Percentiles rank a stretch among this genome's conserved stretches.
Conservation (phyloP, 2,113 vertebrate genomes). For the Erpornis zantholeuca region DNA sequence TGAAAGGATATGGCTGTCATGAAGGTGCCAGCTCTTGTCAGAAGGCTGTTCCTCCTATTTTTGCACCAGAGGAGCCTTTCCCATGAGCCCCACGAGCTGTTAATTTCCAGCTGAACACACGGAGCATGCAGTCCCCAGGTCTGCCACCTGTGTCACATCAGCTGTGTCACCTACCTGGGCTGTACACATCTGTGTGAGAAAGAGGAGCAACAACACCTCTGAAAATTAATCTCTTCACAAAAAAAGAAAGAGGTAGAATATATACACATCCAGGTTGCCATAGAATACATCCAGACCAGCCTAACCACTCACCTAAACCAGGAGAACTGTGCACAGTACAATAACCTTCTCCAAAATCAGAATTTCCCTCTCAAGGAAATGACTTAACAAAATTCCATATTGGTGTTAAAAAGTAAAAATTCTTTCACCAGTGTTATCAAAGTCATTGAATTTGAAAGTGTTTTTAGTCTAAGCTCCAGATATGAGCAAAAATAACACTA, state of each 20-base stretch:
- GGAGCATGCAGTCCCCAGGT: fast-evolving
- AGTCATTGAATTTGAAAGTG: not conserved
- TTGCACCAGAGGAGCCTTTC: not conserved
- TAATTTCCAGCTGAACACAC: fast-evolving
- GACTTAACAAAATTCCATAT: not conserved
- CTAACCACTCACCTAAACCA: not conserved
- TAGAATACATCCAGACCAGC: not conserved
- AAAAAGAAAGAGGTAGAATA: not conserved
- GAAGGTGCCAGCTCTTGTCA: conserved; percentile 26
- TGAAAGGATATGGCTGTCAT: conserved; percentile 69
- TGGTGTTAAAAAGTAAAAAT: not conserved
- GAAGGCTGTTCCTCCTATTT: conserved; percentile 23
- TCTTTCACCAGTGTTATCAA: not conserved
- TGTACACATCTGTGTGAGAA: not conserved
- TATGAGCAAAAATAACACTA: not conserved
- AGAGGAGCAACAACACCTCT: not conserved
- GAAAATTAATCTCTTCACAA: not conserved
- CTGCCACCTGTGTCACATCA: not conserved
- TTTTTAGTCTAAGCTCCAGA: not conserved
- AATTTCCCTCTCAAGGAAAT: not conserved
- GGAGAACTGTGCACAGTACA: not conserved
- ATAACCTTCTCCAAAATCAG: not conserved
- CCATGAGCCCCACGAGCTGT: not conserved
- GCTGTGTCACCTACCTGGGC: fast-evolving
- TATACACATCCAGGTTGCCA: fast-evolving